Base-by-base conservation (phyloP, 2,797 vertebrate species). In the Rhinatrema bivittatum region DNA sequence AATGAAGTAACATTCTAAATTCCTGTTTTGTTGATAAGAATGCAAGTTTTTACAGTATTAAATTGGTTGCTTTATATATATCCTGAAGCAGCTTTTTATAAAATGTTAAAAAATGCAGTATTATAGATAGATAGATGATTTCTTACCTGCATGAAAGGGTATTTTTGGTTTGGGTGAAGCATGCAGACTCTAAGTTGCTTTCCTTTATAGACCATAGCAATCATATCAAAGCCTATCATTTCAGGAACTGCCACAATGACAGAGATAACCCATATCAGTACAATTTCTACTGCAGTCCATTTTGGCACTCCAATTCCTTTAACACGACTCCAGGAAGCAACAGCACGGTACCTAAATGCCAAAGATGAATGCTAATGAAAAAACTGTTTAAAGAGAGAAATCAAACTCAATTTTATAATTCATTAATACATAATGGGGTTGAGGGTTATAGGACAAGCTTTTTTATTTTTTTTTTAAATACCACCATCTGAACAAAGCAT, bases 81-180 rank as follows among this genome's bases (percentile, higher is more conserved):
- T n/a, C n/a, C n/a, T n/a, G n/a, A n/a, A n/a, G n/a, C n/a, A n/a
- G n/a, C n/a, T n/a, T n/a, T n/a, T n/a, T n/a, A n/a, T n/a, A n/a
- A n/a, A n/a, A n/a, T n/a, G n/a, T n/a, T n/a, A n/a, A n/a, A n/a
- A n/a, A n/a, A n/a, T n/a, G n/a, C n/a, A n/a, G n/a, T n/a, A n/a
- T n/a, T n/a, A n/a, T n/a, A n/a, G n/a, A n/a, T n/a, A n/a, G n/a
- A n/a, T n/a, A n/a, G n/a, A n/a, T n/a, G n/a, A n/a, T n/a, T n/a
- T n/a, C 56, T 67, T 83, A 97, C 91, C 89, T 89, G 81, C 91
- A 96, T 94, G 56, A 98, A 93, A 16, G 54, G 40, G 5, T 85
- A 74, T 60, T 75, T 83, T 70, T 96, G 91, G 0, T 53, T 53
- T 2, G 92, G 91, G 61, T 86, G 84, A 56, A 98, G 87, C 43